Conservation (phyloP, 2,113 vertebrate species). For the Sphyrna mokarran region DNA sequence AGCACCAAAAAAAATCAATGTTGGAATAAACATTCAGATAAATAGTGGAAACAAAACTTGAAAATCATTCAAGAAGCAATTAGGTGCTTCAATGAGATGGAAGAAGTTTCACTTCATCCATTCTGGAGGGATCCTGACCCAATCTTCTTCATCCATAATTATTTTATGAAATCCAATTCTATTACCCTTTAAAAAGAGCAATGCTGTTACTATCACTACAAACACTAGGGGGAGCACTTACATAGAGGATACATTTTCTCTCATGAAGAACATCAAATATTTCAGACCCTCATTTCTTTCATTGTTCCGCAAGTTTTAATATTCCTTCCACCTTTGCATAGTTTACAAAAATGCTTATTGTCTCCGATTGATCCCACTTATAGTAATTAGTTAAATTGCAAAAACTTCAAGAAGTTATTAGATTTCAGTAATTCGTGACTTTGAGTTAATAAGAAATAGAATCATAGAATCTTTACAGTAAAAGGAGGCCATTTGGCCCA, state of each 20-base stretch:
- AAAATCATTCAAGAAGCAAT: background rate
- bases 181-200: background rate
- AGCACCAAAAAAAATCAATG: background rate
- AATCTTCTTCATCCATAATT: background rate
- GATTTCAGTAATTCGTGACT: background rate
- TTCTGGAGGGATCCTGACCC: background rate
- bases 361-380: background rate
- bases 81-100: background rate
- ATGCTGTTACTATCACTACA: no score
- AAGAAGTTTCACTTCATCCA: background rate
- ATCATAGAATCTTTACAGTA: no score
- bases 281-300: background rate
- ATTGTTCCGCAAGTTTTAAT: background rate
- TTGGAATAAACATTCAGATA: background rate
- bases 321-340: background rate
- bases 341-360: background rate
- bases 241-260: background rate
- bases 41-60: background rate
- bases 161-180: background rate
- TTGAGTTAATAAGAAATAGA: background rate
- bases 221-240: constrained; percentile 10
- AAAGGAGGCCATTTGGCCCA: no score
- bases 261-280: background rate
- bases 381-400: background rate
- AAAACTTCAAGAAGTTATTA: background rate